phyloP scores from a whole-genome alignment of 2,113 vertebrate species.

The Aramus guarauna region DNA sequence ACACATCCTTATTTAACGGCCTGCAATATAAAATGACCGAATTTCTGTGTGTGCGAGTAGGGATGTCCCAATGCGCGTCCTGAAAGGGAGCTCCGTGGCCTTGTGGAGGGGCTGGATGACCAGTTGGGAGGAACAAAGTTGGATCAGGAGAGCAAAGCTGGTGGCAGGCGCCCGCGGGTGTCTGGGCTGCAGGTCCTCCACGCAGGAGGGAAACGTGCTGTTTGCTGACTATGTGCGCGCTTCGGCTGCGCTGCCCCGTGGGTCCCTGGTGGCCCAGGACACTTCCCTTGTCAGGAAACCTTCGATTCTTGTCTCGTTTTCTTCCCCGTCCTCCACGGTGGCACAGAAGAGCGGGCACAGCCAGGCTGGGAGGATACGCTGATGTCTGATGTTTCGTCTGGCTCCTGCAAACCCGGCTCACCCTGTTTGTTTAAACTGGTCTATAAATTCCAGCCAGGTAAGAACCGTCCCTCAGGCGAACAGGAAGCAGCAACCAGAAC shows the following conservation, averaged over 20 bases:
- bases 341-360: not conserved
- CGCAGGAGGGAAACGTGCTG: not conserved
- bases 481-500: not conserved
- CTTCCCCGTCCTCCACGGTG: accelerated
- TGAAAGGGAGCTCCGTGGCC: accelerated
- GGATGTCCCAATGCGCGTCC: accelerated
- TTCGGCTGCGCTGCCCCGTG: accelerated
- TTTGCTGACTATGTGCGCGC: not conserved
- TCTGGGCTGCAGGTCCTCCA: not conserved
- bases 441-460: too few relatives aligned
- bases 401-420: not conserved
- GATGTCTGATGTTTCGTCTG: not conserved
- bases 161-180: accelerated
- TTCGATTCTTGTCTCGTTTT: not conserved
- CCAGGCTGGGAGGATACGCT: accelerated
- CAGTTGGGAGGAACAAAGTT: not conserved
- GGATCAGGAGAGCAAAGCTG: not conserved
- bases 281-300: not conserved
- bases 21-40: accelerated
- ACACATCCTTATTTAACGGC: accelerated
- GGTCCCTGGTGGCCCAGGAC: not conserved
- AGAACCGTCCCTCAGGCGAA: not conserved
- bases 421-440: not conserved
- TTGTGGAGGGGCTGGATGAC: not conserved
- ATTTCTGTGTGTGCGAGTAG: accelerated